Percentiles rank a stretch among this genome's conserved stretches.
These are phyloP conservation scores for Phyllotis vaccarum DNA, from an alignment of 2,797 vertebrate genomes.

Conservation along the genomic window DNA sequence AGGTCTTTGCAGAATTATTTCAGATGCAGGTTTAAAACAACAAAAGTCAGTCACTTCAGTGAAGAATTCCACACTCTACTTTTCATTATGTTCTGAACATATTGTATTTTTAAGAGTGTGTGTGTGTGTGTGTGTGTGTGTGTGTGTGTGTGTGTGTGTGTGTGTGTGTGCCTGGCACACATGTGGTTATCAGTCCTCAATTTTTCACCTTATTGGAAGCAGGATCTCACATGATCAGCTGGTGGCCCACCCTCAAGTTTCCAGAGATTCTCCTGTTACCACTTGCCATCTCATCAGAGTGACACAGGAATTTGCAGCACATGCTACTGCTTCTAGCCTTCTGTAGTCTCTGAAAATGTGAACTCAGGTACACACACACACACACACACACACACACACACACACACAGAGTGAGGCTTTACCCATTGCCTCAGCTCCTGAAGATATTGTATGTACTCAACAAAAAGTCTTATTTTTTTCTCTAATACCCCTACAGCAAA, in stretches of 20 bases:
- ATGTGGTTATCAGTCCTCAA: not conserved
- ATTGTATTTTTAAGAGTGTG: not conserved
- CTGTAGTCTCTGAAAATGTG: not conserved
- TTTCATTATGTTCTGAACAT: not conserved
- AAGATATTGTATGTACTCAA: not conserved
- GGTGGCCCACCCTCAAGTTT: not conserved
- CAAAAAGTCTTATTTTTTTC: not conserved
- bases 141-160: not conserved
- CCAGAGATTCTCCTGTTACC: not conserved
- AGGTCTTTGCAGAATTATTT: slow-evolving; percentile 15
- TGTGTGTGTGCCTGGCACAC: not conserved
- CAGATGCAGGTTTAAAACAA: not conserved
- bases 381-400: not conserved
- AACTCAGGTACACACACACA: not conserved
- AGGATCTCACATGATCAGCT: not conserved
- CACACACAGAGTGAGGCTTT: not conserved
- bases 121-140: not conserved
- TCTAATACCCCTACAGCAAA: not conserved
- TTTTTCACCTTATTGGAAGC: not conserved
- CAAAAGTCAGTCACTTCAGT: not conserved
- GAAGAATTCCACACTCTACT: not conserved
- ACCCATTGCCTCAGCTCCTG: not conserved
- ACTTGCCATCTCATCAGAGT: not conserved
- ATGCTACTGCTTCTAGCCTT: not conserved
- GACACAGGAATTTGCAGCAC: not conserved